These are phyloP conservation scores for Yasuhikotakia modesta DNA, from an alignment of 2,797 vertebrate species.

Conservation along the genomic window DNA sequence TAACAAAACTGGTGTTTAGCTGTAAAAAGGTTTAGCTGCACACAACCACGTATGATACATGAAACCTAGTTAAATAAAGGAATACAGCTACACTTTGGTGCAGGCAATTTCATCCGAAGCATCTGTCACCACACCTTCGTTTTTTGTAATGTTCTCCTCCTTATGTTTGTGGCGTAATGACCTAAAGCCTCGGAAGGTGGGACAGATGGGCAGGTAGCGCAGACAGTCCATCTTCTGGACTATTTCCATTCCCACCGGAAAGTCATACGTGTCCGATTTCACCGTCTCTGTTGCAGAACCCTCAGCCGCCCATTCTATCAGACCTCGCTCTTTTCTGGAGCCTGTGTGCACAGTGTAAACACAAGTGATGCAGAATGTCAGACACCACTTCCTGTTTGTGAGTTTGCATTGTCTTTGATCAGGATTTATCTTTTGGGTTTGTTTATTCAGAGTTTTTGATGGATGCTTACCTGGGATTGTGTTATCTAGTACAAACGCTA, in stretches of 20 bases:
- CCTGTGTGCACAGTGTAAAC: conserved; percentile 71
- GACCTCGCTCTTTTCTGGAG: conserved; percentile 84
- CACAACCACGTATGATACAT: conserved; percentile 16
- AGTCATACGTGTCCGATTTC: conserved; percentile 81
- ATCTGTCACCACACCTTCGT: conserved; percentile 17
- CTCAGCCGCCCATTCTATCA: conserved; percentile 85
- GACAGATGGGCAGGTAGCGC: conserved; percentile 84
- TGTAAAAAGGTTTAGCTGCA: conserved; percentile 4
- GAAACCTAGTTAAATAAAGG: conserved; percentile 16
- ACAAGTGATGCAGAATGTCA: conserved; percentile 1
- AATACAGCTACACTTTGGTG: conserved; percentile 67
- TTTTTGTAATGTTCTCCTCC: conserved; percentile 19
- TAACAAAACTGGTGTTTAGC: conserved; percentile 6
- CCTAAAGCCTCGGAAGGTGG: conserved; percentile 83
- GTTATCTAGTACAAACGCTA: conserved; percentile 94
- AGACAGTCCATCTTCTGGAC: conserved; percentile 77
- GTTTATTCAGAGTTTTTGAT: neutral
- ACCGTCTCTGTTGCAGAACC: conserved; percentile 64
- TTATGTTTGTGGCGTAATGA: conserved; percentile 19
- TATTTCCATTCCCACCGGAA: conserved; percentile 85
- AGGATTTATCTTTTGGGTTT: neutral
- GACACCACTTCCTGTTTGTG: neutral
- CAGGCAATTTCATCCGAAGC: conserved; percentile 42
- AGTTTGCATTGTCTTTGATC: neutral
- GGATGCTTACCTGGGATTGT: conserved; percentile 86